Conservation (phyloP, 1,140 invertebrate species). For the Drosophila ananassae region DNA sequence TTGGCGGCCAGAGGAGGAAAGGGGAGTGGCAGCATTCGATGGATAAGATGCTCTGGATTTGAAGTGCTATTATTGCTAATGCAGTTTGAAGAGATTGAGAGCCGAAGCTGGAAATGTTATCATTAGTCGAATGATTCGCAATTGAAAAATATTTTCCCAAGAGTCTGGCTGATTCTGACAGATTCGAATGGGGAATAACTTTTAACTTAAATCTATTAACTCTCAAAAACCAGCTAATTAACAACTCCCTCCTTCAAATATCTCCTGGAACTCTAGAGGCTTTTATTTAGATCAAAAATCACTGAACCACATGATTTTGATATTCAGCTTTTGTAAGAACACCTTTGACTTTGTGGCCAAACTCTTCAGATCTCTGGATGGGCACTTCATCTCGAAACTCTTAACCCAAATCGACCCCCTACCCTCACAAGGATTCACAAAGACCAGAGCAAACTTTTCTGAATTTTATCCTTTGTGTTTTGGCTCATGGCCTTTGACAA, state of each 20-base stretch:
- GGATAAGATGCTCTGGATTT: constrained; percentile 7
- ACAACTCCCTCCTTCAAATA: neutral
- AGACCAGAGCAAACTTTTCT: constrained; percentile 38
- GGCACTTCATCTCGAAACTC: constrained; percentile 6
- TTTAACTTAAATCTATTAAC: neutral
- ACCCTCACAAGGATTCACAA: constrained; percentile 8
- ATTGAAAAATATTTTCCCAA: constrained; percentile 24
- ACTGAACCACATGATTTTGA: neutral
- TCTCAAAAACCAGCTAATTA: no score
- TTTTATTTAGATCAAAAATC: constrained; percentile 1
- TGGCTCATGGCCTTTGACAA: constrained; percentile 63
- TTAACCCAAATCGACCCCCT: constrained; percentile 24
- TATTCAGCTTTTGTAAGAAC: neutral
- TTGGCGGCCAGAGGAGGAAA: constrained; percentile 14
- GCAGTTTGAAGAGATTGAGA: constrained; percentile 43
- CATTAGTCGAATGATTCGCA: constrained; percentile 33
- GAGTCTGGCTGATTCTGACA: constrained; percentile 3
- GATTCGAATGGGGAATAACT: constrained; percentile 3
- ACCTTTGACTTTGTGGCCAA: constrained; percentile 41
- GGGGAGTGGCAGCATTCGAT: neutral
- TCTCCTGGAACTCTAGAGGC: neutral
- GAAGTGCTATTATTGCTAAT: constrained; percentile 47
- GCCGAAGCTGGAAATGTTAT: constrained; percentile 18
- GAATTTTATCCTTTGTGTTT: constrained; percentile 44
- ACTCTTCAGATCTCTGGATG: constrained; percentile 28